A percentile compares a stretch with the other conserved stretches of the same genome.
phyloP scores from a whole-genome alignment of 1,140 invertebrate species.

The Amyelois transitella region DNA sequence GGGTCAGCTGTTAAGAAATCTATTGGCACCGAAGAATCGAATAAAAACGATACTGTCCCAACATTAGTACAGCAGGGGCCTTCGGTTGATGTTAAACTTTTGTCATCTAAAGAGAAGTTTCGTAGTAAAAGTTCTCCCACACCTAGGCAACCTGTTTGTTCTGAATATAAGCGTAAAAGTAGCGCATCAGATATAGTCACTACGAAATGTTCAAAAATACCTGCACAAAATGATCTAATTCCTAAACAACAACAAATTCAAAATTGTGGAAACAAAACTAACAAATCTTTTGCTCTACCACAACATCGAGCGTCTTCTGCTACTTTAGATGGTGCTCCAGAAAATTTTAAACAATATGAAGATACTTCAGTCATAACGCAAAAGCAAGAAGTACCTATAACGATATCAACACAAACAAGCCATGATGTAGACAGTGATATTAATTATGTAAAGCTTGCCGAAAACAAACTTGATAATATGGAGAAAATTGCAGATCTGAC shows the following conservation, averaged over 20 bases:
- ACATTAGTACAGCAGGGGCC: not conserved
- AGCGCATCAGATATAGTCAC: not conserved
- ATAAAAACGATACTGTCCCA: too few relatives aligned
- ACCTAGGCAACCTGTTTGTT: constrained; percentile 10
- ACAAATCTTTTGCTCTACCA: not conserved
- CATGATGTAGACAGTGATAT: constrained; percentile 36
- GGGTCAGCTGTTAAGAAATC: too few relatives aligned
- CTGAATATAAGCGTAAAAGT: not conserved
- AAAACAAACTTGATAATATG: constrained; percentile 64
- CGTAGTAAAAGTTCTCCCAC: constrained; percentile 28
- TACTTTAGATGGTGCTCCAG: not conserved
- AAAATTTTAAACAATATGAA: not conserved
- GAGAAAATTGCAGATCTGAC: constrained; percentile 71
- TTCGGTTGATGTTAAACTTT: not conserved
- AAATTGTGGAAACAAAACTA: not conserved
- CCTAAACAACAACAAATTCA: not conserved
- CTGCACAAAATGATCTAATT: not conserved
- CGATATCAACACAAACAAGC: constrained; percentile 49
- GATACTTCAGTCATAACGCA: not conserved
- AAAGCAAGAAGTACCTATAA: constrained; percentile 21
- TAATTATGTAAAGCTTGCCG: constrained; percentile 53
- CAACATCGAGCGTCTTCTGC: not conserved
- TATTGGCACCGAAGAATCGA: too few relatives aligned
- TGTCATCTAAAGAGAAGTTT: constrained; percentile 3
- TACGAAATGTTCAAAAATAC: not conserved